Evolutionary conservation across 53 echinoderm and acorn worm species (phyloP).

Genomic region (Luidia sarsii): DNA sequence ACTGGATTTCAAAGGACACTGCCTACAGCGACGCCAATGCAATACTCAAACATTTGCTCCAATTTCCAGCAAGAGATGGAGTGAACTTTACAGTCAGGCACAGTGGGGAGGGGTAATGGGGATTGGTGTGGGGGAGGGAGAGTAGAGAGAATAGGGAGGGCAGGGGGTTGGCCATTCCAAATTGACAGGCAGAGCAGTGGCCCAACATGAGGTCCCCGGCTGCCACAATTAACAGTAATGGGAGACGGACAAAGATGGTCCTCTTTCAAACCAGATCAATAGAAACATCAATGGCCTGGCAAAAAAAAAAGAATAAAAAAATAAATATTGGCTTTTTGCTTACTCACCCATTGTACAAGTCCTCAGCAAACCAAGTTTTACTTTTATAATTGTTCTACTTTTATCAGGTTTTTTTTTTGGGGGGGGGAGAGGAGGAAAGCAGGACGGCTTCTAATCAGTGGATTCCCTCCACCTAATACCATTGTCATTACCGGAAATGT

Average conservation of each 20-base stretch:
- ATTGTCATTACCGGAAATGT: no score
- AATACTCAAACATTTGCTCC: conserved; percentile 50
- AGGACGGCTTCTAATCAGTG: no score
- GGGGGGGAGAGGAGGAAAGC: no score
- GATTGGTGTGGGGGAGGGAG: no score
- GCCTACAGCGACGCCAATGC: conserved; percentile 32
- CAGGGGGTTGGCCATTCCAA: no score
- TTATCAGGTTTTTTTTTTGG: no score
- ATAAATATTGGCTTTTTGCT: not conserved
- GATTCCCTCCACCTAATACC: no score
- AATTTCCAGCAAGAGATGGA: conserved; percentile 21
- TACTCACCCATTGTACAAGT: no score
- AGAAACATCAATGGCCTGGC: conserved; percentile 28
- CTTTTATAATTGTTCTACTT: no score
- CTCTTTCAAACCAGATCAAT: conserved; percentile 28
- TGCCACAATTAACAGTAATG: conserved; percentile 36
- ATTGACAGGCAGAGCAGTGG: not conserved
- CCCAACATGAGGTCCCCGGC: conserved; percentile 27
- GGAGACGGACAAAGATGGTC: conserved; percentile 18
- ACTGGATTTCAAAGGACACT: not conserved
- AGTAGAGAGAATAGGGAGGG: no score
- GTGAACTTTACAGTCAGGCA: not conserved
- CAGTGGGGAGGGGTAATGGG: no score
- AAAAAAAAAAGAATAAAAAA: not conserved
- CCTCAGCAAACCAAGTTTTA: no score